Conservation (phyloP, 2,888 invertebrate genomes). For the Oligia strigilis region DNA sequence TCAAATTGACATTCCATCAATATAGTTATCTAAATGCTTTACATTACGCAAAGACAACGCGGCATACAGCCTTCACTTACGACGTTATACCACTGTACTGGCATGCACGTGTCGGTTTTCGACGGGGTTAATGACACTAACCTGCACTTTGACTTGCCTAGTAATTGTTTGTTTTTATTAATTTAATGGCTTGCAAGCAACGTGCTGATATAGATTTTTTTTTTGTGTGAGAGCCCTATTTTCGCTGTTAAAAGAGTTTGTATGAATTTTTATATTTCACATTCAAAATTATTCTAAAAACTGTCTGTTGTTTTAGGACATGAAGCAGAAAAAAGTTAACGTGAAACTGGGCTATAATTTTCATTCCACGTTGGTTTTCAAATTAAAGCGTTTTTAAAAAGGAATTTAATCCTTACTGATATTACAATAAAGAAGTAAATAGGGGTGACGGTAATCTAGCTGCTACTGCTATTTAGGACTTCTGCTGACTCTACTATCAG, state of each 20-base stretch:
- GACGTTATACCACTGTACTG: slow-evolving; percentile 51
- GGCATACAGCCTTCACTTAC: slow-evolving; percentile 56
- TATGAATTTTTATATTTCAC: not conserved
- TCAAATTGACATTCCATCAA: slow-evolving; percentile 50
- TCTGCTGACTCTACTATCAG: not conserved
- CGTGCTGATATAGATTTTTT: slow-evolving; percentile 18
- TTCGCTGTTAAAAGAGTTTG: not conserved
- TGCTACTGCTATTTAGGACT: not conserved
- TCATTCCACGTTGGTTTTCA: not conserved
- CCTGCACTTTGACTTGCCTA: slow-evolving; percentile 83
- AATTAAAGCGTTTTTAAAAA: not conserved
- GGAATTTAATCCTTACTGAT: not conserved
- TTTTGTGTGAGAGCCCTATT: not conserved
- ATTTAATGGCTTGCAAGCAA: slow-evolving; percentile 47
- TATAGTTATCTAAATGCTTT: slow-evolving; percentile 28
- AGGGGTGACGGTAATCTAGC: not conserved
- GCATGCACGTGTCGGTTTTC: slow-evolving; percentile 82
- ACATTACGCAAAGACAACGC: slow-evolving; percentile 50
- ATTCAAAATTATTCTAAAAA: slow-evolving; percentile 5
- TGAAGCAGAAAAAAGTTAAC: not conserved
- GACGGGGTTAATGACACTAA: slow-evolving; percentile 80
- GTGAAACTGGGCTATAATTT: not conserved
- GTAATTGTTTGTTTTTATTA: slow-evolving; percentile 70
- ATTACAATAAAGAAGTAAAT: not conserved
- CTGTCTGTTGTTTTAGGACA: not conserved